phyloP scores from a whole-genome alignment of 2,888 invertebrate genomes.

The Tholera decimalis region DNA sequence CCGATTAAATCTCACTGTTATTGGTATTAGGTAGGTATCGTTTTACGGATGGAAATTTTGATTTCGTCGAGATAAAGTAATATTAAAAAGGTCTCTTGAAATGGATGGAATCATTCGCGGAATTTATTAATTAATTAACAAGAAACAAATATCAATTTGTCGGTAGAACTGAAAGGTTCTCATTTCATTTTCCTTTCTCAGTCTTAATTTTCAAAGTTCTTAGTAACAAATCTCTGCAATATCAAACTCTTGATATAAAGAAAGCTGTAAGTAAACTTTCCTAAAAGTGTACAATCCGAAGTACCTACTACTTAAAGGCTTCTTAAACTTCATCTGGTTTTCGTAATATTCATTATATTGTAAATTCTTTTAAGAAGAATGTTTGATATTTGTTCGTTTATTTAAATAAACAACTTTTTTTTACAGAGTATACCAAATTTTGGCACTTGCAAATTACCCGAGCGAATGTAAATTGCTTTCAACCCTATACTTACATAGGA shows the following conservation, averaged over 20 bases:
- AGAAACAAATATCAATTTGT: not conserved
- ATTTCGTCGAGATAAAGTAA: conserved; percentile 16
- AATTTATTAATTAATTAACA: not conserved
- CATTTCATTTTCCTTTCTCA: not conserved
- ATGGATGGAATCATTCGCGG: not conserved
- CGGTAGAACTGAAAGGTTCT: not conserved
- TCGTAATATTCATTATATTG: too few species aligned
- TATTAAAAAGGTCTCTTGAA: not conserved
- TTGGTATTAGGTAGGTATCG: conserved; percentile 31
- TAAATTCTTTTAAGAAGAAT: too few species aligned
- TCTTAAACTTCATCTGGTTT: too few species aligned
- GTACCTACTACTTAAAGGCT: too few species aligned
- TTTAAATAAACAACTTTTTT: too few species aligned
- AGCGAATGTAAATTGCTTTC: not conserved
- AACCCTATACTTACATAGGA: conserved; percentile 17
- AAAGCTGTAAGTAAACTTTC: too few species aligned
- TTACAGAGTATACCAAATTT: not conserved
- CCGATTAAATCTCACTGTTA: conserved; percentile 47
- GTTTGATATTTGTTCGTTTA: too few species aligned
- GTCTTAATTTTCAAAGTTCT: not conserved
- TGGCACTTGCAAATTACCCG: not conserved
- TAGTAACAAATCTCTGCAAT: not conserved
- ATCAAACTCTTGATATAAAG: too few species aligned
- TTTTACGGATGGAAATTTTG: conserved; percentile 21
- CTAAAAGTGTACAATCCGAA: too few species aligned